Percentiles rank a stretch among this genome's conserved stretches.
Conservation (phyloP, 2,888 invertebrate species). For the Nudaria mundana region DNA sequence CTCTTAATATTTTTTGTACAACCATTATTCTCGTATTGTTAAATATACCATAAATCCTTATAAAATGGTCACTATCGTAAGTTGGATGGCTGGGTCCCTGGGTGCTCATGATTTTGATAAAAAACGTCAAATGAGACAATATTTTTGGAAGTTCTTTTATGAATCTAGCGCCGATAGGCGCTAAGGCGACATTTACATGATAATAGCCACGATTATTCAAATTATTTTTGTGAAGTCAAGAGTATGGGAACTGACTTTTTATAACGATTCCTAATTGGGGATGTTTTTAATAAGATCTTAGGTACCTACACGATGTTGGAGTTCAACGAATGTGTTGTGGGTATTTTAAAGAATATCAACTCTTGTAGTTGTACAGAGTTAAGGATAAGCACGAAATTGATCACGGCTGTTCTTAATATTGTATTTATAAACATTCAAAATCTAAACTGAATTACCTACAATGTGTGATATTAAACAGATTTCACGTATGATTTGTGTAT, state of each 20-base stretch:
- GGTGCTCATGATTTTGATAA: slow-evolving; percentile 41
- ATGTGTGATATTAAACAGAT: slow-evolving; percentile 34
- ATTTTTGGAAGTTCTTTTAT: slow-evolving; percentile 57
- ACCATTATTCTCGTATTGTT: slow-evolving; percentile 71
- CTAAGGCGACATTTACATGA: slow-evolving; percentile 66
- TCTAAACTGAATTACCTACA: no score
- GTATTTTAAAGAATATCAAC: no score
- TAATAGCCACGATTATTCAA: slow-evolving; percentile 59
- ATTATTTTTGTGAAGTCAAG: slow-evolving; percentile 42
- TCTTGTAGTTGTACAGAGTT: no score
- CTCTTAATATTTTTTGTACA: slow-evolving; percentile 40
- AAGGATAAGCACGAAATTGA: no score
- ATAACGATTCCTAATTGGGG: slow-evolving; percentile 25
- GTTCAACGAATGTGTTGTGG: no score
- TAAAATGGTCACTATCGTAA: slow-evolving; percentile 68
- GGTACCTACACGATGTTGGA: no score
- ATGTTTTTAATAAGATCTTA: slow-evolving; percentile 24
- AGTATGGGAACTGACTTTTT: slow-evolving; percentile 38
- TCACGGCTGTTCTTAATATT: no score
- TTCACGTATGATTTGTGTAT: slow-evolving; percentile 28
- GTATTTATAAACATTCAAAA: no score
- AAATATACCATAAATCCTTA: slow-evolving; percentile 79
- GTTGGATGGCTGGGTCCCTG: slow-evolving; percentile 51
- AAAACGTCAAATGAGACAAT: slow-evolving; percentile 50
- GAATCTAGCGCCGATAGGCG: slow-evolving; percentile 65